Percentiles rank a stretch among this genome's conserved stretches.
phyloP scores from a whole-genome alignment of 2,113 vertebrate species.

The Grammomys dolichurus region DNA sequence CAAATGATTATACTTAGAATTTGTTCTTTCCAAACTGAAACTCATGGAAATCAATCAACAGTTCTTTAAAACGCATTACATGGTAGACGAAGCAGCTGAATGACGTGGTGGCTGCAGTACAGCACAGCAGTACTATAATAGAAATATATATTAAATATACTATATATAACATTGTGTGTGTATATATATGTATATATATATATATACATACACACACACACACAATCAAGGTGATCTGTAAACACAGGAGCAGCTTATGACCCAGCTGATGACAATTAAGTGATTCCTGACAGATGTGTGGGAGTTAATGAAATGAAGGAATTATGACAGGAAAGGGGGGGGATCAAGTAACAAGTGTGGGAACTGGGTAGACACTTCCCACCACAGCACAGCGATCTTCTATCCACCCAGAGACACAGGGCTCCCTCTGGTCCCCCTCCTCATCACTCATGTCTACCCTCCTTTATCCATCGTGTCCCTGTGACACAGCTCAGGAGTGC shows the following conservation, averaged over 20 bases:
- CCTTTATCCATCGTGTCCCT: neutral
- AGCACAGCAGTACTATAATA: neutral
- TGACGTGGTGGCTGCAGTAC: too few species aligned
- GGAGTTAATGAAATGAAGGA: neutral
- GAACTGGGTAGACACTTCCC: neutral
- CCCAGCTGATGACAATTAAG: neutral
- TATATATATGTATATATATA: too few species aligned
- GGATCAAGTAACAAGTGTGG: neutral
- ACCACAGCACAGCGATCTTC: neutral
- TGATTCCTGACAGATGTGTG: constrained; percentile 11
- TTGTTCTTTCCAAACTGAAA: constrained; percentile 5
- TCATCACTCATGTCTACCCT: neutral
- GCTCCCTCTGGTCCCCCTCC: neutral
- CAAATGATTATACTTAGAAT: constrained; percentile 34
- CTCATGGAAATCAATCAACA: neutral
- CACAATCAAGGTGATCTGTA: too few species aligned
- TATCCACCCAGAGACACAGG: neutral
- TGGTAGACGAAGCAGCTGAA: neutral
- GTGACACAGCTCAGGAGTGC: neutral
- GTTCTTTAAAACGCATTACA: constrained; percentile 16
- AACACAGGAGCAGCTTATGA: neutral
- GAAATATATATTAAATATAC: neutral
- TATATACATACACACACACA: too few species aligned
- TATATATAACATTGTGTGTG: too few species aligned
- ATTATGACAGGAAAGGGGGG: neutral